Evolutionary conservation across 2,113 vertebrate genomes (phyloP).

Genomic region (Numida meleagris): DNA sequence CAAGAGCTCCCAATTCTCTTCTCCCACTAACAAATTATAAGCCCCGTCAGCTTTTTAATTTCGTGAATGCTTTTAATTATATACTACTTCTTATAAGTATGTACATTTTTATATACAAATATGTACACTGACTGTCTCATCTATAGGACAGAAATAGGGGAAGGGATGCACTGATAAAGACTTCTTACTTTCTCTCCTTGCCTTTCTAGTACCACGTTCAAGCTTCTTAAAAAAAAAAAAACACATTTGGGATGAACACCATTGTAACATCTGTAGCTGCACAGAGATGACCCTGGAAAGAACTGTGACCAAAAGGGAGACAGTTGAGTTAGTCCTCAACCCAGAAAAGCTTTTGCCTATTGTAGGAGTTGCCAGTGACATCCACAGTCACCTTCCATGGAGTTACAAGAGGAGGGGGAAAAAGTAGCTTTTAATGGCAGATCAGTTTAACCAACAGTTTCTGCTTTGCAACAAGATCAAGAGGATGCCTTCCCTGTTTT

Average conservation of each 20-base stretch:
- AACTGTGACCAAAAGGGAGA: not conserved
- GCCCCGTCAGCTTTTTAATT: not conserved
- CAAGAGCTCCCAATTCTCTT: not conserved
- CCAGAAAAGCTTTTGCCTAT: not conserved
- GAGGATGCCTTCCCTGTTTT: not conserved
- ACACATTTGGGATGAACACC: fast-evolving
- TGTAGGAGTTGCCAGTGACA: not conserved
- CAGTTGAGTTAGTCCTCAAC: not conserved
- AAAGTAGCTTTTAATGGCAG: not conserved
- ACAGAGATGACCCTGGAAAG: not conserved
- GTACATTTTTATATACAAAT: not conserved
- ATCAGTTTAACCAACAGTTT: not conserved
- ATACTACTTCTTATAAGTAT: not conserved
- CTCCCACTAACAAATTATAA: not conserved
- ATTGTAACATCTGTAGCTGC: not conserved
- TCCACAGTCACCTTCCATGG: not conserved
- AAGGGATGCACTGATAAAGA: not conserved
- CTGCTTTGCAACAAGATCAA: not conserved
- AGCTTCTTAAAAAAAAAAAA: not conserved
- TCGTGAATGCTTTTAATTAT: not conserved
- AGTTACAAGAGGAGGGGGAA: too few species aligned
- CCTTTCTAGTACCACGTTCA: not conserved
- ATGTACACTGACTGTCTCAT: not conserved
- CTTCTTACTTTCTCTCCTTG: not conserved
- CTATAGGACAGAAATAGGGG: not conserved